Evolutionary conservation across 2,888 invertebrate species (phyloP).

Genomic region (Protonemura montana): DNA sequence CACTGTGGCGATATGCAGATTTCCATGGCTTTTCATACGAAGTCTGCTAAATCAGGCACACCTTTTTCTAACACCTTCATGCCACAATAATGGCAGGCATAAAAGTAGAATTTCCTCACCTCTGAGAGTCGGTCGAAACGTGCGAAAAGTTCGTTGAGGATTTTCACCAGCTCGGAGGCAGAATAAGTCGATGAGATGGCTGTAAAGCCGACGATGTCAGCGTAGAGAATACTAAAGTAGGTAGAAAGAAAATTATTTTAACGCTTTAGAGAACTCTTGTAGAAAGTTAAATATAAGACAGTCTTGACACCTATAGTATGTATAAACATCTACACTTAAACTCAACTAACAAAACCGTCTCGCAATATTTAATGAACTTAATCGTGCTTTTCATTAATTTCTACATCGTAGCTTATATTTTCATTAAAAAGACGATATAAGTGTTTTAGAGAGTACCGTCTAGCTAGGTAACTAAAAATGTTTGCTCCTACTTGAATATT

Average conservation of each 20-base stretch:
- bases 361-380: background rate
- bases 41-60: background rate
- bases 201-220: conserved; percentile 97
- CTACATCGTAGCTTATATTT: background rate
- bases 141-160: conserved; percentile 94
- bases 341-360: background rate
- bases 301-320: background rate
- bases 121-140: conserved; percentile 87
- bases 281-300: background rate
- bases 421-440: background rate
- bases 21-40: background rate
- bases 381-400: background rate
- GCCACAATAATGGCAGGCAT: no score
- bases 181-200: conserved; percentile 91
- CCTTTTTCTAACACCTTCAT: background rate
- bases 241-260: conserved; percentile 47
- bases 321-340: background rate
- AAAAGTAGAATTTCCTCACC: conserved; percentile 54
- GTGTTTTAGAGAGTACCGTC: background rate
- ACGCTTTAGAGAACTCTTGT: background rate
- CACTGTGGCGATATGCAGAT: background rate
- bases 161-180: conserved; percentile 93
- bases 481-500: background rate
- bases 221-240: conserved; percentile 86
- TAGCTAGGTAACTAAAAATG: background rate